Evolutionary conservation across 1,140 invertebrate genomes (phyloP).

Genomic region (Hermetia illucens): DNA sequence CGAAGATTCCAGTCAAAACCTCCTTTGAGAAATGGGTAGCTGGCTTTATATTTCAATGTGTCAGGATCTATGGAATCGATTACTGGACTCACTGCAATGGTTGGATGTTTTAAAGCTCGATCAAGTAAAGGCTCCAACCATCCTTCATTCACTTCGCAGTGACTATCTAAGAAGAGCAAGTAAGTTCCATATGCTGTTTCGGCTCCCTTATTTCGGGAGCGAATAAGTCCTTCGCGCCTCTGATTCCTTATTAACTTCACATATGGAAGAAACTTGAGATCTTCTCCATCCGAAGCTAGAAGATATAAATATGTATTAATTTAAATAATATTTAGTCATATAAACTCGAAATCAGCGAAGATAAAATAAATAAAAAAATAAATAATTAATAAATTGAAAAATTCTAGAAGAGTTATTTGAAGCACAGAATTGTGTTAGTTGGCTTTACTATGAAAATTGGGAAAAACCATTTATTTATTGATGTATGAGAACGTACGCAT

Average conservation of each 20-base stretch:
- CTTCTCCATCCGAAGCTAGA: background rate
- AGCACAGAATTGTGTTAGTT: no score
- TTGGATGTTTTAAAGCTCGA: conserved; percentile 22
- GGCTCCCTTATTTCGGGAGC: conserved; percentile 55
- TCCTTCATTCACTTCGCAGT: conserved; percentile 56
- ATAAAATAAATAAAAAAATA: no score
- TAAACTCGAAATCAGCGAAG: no score
- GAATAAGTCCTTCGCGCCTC: conserved; percentile 61
- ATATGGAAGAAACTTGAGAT: conserved; percentile 31
- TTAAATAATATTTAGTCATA: no score
- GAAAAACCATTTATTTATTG: no score
- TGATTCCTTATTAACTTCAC: conserved; percentile 56
- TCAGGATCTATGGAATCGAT: conserved; percentile 46
- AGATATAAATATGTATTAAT: background rate
- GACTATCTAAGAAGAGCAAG: conserved; percentile 67
- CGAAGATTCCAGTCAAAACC: conserved; percentile 92
- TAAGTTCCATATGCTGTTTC: conserved; percentile 48
- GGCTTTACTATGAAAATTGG: no score
- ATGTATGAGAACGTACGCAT: no score
- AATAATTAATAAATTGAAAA: no score
- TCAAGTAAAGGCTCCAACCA: conserved; percentile 56
- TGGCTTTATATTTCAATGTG: conserved; percentile 34
- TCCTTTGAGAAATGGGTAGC: conserved; percentile 60
- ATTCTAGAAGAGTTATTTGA: no score
- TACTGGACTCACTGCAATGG: conserved; percentile 37